Evolutionary conservation across 2,113 vertebrate species (phyloP).

Genomic region (Haliaeetus leucogaster): DNA sequence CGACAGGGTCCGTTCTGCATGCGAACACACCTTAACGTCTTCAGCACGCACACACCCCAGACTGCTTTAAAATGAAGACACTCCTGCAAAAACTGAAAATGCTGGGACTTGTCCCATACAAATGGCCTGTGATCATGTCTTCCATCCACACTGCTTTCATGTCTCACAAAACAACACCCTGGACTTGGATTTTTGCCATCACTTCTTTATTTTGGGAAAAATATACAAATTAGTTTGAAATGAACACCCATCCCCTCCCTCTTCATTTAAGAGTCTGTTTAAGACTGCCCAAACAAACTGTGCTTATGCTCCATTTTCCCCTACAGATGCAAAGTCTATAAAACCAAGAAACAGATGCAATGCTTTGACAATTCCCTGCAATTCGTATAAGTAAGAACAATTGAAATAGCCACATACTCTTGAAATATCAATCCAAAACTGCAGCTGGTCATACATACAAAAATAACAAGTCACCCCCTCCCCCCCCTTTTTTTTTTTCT

Average conservation of each 20-base stretch:
- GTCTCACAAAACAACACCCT: neutral
- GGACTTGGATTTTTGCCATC: neutral
- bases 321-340: neutral
- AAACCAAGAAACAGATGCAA: neutral
- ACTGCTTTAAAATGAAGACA: neutral
- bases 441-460: neutral
- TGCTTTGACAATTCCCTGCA: neutral
- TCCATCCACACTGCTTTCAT: neutral
- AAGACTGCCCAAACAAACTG: neutral
- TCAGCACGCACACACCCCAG: neutral
- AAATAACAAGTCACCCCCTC: neutral
- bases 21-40: rapidly evolving
- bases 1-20: rapidly evolving
- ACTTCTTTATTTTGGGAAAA: neutral
- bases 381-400: neutral
- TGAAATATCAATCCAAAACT: neutral
- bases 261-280: neutral
- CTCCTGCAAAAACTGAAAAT: neutral
- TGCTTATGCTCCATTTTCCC: neutral
- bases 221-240: neutral
- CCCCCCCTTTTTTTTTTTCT: neutral
- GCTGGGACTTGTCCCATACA: too few species aligned
- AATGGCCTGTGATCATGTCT: rapidly evolving
- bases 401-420: neutral
- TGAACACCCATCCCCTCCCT: neutral